A percentile compares a stretch with the other conserved stretches of the same genome.
Evolutionary conservation across 1,140 invertebrate genomes (phyloP).

Genomic region (Drosophila bifasciata): DNA sequence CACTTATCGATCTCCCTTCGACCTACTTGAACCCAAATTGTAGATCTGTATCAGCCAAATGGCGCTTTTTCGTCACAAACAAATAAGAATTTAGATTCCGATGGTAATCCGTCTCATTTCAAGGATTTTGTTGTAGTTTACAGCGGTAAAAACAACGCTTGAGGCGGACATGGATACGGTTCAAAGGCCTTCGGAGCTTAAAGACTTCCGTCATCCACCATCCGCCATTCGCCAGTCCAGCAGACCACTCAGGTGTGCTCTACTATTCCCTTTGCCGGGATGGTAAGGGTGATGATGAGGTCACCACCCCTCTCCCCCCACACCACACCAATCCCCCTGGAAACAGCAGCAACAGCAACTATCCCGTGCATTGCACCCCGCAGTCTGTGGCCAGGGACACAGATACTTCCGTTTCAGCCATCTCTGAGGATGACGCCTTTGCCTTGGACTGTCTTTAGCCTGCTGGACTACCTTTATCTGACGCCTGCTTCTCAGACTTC

Average conservation of each 20-base stretch:
- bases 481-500: slow-evolving; percentile 36
- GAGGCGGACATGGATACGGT: slow-evolving; percentile 4
- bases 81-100: too few relatives aligned
- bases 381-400: slow-evolving; percentile 19
- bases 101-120: not conserved
- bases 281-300: slow-evolving; percentile 36
- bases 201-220: slow-evolving; percentile 19
- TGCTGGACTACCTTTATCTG: too few relatives aligned
- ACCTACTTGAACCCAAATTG: too few relatives aligned
- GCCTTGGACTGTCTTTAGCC: not conserved
- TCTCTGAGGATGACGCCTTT: not conserved
- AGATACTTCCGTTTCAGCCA: slow-evolving; percentile 14
- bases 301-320: too few relatives aligned
- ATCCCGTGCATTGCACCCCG: slow-evolving; percentile 37
- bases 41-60: too few relatives aligned
- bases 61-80: too few relatives aligned
- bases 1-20: too few relatives aligned
- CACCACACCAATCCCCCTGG: slow-evolving; percentile 1
- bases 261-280: slow-evolving; percentile 26
- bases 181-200: slow-evolving; percentile 38
- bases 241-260: slow-evolving; percentile 43
- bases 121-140: slow-evolving; percentile 10
- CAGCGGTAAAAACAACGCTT: slow-evolving; percentile 13
- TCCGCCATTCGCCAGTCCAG: not conserved
- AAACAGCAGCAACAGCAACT: slow-evolving; percentile 16